These are phyloP conservation scores for Drosophila nebulosa DNA, from an alignment of 1,140 invertebrate genomes.

Conservation along the genomic window DNA sequence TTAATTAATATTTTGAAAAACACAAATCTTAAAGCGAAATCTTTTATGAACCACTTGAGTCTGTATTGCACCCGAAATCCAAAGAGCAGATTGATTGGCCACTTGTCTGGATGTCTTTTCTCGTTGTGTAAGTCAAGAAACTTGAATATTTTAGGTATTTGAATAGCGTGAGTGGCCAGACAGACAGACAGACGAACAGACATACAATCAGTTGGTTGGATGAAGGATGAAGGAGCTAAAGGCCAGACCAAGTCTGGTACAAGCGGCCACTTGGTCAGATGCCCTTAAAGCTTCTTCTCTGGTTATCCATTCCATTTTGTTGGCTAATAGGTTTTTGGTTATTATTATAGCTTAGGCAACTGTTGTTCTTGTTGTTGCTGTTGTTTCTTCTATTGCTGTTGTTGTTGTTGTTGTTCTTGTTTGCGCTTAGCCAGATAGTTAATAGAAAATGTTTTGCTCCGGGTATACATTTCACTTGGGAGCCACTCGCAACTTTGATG, in stretches of 20 bases:
- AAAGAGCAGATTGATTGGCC: conserved; percentile 22
- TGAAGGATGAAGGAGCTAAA: conserved; percentile 3
- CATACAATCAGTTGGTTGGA: neutral
- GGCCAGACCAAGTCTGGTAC: conserved; percentile 4
- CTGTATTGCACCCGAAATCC: conserved; percentile 12
- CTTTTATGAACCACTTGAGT: conserved; percentile 21
- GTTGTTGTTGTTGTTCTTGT: conserved; percentile 32
- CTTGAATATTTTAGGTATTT: conserved; percentile 52
- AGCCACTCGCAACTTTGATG: conserved; percentile 50
- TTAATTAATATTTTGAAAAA: neutral
- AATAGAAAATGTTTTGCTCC: conserved; percentile 47
- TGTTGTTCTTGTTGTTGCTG: conserved; percentile 6
- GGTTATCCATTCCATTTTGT: conserved; percentile 20
- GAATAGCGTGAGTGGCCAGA: conserved; percentile 15
- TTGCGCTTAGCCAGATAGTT: conserved; percentile 58
- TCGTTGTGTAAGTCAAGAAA: conserved; percentile 24
- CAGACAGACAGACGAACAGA: neutral
- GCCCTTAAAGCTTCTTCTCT: conserved; percentile 16
- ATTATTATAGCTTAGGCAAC: conserved; percentile 58
- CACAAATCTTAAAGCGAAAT: conserved; percentile 9
- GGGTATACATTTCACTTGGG: conserved; percentile 59
- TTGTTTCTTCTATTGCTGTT: neutral
- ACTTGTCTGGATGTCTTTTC: conserved; percentile 47
- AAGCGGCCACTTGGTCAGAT: conserved; percentile 35
- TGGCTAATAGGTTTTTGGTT: conserved; percentile 70